phyloP scores from a whole-genome alignment of 1,140 invertebrate species.

The Meloidogyne chitwoodi region DNA sequence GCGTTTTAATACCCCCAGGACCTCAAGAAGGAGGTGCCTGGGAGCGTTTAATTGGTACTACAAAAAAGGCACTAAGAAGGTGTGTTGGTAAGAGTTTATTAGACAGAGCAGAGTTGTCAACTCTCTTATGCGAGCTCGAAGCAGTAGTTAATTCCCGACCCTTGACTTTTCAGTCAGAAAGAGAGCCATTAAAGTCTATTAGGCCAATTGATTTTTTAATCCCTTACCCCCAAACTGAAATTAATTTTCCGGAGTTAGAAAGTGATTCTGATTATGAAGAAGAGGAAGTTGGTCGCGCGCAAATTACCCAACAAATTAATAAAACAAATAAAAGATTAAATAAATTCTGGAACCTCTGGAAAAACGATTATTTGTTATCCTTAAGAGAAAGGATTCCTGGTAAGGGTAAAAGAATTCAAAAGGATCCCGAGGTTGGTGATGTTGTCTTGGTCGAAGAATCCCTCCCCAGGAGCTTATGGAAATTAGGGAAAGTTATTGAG shows the following conservation, averaged over 20 bases:
- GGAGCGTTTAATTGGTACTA: background rate
- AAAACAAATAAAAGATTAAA: no score
- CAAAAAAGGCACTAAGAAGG: background rate
- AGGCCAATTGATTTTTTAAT: background rate
- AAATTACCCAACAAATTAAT: no score
- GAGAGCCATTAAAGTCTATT: background rate
- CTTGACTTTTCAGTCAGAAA: background rate
- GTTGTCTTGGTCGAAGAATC: background rate
- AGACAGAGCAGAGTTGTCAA: background rate
- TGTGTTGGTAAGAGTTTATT: background rate
- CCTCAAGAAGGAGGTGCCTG: background rate
- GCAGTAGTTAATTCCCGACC: background rate
- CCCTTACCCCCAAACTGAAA: background rate
- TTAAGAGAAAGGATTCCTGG: background rate
- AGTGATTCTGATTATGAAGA: background rate
- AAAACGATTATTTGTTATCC: no score
- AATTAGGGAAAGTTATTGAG: background rate
- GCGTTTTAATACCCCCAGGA: background rate
- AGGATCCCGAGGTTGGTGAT: background rate
- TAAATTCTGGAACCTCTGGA: no score
- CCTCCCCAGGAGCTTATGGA: background rate
- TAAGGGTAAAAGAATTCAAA: background rate
- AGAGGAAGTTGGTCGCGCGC: no score
- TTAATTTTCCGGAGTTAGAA: background rate
- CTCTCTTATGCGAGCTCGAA: background rate